phyloP scores from a whole-genome alignment of 1,140 invertebrate species.

The Pissodes strobi region DNA sequence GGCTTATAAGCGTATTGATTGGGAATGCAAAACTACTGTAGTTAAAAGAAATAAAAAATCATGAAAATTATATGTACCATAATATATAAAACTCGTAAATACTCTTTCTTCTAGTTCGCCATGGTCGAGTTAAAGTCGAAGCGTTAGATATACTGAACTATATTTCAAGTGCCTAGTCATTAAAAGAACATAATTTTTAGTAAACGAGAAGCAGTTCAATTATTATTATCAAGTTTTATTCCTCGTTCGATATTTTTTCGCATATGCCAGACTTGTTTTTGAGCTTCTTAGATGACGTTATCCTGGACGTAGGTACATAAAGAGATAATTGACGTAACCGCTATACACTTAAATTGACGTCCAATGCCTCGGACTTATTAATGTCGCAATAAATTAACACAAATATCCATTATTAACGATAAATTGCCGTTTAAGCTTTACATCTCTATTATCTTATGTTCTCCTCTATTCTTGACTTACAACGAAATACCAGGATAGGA shows the following conservation, averaged over 20 bases:
- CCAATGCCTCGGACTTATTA: slow-evolving; percentile 38
- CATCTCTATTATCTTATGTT: slow-evolving; percentile 19
- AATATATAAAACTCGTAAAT: no score
- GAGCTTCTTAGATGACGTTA: not conserved
- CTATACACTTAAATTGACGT: slow-evolving; percentile 4
- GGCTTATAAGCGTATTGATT: no score
- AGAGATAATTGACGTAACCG: slow-evolving; percentile 2
- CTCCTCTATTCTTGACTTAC: no score
- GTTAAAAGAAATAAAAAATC: no score
- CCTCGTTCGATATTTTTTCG: not conserved
- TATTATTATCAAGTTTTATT: not conserved
- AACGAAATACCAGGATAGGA: no score
- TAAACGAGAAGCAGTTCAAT: not conserved
- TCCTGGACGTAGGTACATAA: slow-evolving; percentile 1
- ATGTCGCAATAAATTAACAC: slow-evolving; percentile 36
- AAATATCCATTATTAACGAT: slow-evolving; percentile 37
- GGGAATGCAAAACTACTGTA: no score
- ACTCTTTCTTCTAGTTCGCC: no score
- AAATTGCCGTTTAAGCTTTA: slow-evolving; percentile 30
- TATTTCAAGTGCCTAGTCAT: no score
- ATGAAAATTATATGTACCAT: no score
- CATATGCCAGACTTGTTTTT: slow-evolving; percentile 7
- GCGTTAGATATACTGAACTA: no score
- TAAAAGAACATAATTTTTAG: no score
- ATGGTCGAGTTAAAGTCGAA: no score